These are phyloP conservation scores for Aythya baeri DNA, from an alignment of 2,113 vertebrate genomes.

Conservation along the genomic window DNA sequence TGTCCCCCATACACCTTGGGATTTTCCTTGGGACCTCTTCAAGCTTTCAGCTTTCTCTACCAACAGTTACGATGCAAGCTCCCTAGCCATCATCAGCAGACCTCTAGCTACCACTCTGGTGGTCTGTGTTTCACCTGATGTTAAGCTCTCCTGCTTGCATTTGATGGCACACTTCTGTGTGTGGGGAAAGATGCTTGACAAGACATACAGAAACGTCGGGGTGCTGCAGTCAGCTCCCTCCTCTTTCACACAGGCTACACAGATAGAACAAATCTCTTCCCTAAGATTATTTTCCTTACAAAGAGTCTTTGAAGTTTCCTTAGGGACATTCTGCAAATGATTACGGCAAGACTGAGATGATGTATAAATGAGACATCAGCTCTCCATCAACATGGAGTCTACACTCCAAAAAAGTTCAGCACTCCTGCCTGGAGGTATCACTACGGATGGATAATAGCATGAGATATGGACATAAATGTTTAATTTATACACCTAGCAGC, in stretches of 20 bases:
- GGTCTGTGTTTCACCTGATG: background rate
- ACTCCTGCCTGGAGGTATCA: constrained; percentile 3
- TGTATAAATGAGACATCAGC: constrained; percentile 12
- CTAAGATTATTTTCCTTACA: background rate
- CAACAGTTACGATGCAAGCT: background rate
- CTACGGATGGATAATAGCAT: constrained; percentile 21
- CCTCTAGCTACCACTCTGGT: background rate
- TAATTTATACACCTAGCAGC: constrained; percentile 54
- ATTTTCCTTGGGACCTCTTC: background rate
- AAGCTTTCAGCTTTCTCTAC: background rate
- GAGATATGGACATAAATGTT: constrained; percentile 22
- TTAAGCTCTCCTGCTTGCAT: background rate
- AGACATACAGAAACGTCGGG: fast-evolving
- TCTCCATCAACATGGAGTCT: background rate
- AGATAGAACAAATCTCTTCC: background rate
- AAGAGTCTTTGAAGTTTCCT: background rate
- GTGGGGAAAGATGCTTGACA: background rate
- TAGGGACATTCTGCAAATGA: background rate
- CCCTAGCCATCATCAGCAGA: background rate
- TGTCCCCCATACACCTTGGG: fast-evolving
- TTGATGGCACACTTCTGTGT: fast-evolving
- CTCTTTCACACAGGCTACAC: background rate
- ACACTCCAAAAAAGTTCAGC: constrained; percentile 15
- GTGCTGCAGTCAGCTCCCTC: background rate
- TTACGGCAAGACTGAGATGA: background rate